These are phyloP conservation scores for Cuniculus paca DNA, from an alignment of 2,797 vertebrate genomes.

Conservation along the genomic window DNA sequence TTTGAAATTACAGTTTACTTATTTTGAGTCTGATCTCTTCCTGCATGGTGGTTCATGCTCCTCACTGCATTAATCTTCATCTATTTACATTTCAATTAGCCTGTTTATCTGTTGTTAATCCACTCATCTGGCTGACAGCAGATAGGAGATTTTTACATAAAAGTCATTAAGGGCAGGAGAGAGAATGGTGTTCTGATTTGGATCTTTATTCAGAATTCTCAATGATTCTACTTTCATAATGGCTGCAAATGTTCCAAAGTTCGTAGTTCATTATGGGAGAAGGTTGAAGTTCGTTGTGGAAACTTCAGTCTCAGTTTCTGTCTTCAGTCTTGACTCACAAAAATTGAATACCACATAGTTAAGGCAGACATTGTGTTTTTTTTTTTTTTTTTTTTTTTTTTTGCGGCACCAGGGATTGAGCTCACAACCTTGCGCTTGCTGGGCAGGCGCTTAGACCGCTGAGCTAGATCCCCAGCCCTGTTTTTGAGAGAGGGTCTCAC, in stretches of 20 bases:
- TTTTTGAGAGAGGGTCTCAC: no score
- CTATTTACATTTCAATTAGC: conserved; percentile 63
- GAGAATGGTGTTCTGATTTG: conserved; percentile 49
- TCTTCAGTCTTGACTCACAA: neutral
- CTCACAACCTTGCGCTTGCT: no score
- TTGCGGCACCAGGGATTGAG: no score
- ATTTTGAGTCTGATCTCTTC: conserved; percentile 53
- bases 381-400: no score
- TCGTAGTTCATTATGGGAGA: conserved; percentile 11
- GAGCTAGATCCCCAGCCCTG: no score
- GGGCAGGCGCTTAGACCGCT: no score
- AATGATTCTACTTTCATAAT: neutral
- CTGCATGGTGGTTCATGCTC: neutral
- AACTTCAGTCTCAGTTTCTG: neutral
- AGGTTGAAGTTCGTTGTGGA: neutral
- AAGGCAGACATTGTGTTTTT: neutral
- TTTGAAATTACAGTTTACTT: conserved; percentile 56
- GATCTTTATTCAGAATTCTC: conserved; percentile 56
- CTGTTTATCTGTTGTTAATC: conserved; percentile 52
- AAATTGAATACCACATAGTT: neutral
- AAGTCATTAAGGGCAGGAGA: conserved; percentile 43
- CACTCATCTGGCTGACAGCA: conserved; percentile 10
- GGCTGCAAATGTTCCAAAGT: neutral
- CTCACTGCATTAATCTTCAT: conserved; percentile 45
- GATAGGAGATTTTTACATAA: conserved; percentile 29